Percentiles rank a stretch among this genome's conserved stretches.
Evolutionary conservation across 2,797 vertebrate species (phyloP).

Genomic region (Cynodonichthys magdalenae): DNA sequence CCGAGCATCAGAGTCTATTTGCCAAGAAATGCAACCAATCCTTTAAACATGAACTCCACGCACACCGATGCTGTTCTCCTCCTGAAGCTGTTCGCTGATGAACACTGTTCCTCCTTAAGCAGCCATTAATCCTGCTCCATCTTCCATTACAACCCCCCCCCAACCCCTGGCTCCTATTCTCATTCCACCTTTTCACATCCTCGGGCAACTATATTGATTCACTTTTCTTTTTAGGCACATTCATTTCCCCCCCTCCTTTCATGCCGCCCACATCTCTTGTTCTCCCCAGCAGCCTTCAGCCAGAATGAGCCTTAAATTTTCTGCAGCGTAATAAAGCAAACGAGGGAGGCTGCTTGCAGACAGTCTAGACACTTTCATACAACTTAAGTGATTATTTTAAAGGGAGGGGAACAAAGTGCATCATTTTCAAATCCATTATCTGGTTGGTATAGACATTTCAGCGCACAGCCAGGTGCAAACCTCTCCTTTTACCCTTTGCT

Average conservation of each 20-base stretch:
- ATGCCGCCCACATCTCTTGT: slow-evolving; percentile 33
- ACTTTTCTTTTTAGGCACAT: slow-evolving; percentile 57
- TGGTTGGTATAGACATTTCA: slow-evolving; percentile 1
- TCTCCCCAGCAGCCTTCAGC: slow-evolving; percentile 28
- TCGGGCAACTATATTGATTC: slow-evolving; percentile 63
- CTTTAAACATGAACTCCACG: slow-evolving; percentile 34
- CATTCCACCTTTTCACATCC: slow-evolving; percentile 62
- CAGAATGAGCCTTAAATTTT: slow-evolving; percentile 18
- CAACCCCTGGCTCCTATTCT: slow-evolving; percentile 33
- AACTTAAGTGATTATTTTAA: slow-evolving; percentile 7
- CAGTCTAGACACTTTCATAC: not conserved
- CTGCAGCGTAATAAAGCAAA: slow-evolving; percentile 11
- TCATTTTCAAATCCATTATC: not conserved
- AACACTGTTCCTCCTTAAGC: slow-evolving; percentile 61
- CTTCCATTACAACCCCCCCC: slow-evolving; percentile 34
- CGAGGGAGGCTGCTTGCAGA: slow-evolving; percentile 7
- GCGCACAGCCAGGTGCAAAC: slow-evolving; percentile 3
- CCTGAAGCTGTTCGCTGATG: slow-evolving; percentile 55
- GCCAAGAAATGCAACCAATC: slow-evolving; percentile 25
- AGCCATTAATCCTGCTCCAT: slow-evolving; percentile 57
- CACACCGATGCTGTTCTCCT: slow-evolving; percentile 6
- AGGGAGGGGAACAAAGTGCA: not conserved
- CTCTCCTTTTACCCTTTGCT: slow-evolving; percentile 4
- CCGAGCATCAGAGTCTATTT: too few relatives aligned
- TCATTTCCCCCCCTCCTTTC: slow-evolving; percentile 46